These are phyloP conservation scores for Himalopsyche tibetana DNA, from an alignment of 2,888 invertebrate genomes.

Conservation along the genomic window DNA sequence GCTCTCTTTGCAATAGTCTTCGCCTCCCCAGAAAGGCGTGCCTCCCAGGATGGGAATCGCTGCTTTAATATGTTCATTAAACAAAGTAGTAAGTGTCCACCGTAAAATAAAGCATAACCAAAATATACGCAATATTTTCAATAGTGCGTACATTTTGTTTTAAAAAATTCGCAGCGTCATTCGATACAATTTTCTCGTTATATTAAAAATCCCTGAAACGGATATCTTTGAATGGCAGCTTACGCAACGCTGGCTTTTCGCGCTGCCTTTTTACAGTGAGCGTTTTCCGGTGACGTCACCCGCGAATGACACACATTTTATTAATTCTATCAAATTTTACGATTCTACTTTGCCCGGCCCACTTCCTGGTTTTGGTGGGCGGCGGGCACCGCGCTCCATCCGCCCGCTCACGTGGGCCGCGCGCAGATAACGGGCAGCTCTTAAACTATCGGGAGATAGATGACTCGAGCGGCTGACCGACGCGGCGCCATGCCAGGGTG, in stretches of 20 bases:
- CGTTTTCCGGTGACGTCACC: constrained; percentile 48
- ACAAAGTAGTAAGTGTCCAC: too few relatives aligned
- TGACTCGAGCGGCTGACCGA: constrained; percentile 63
- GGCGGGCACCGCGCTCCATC: neutral
- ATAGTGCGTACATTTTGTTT: too few relatives aligned
- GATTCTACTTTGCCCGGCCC: constrained; percentile 54
- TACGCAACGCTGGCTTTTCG: constrained; percentile 3
- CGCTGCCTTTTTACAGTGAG: neutral
- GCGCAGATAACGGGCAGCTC: constrained; percentile 58
- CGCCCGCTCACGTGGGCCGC: constrained; percentile 39
- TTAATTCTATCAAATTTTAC: constrained; percentile 63
- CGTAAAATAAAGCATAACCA: too few relatives aligned
- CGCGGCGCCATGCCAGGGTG: constrained; percentile 62
- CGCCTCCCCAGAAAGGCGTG: too few relatives aligned
- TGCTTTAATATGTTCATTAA: too few relatives aligned
- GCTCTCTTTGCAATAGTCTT: too few relatives aligned
- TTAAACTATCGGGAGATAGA: constrained; percentile 63
- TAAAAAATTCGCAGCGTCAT: too few relatives aligned
- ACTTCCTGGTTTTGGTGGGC: neutral
- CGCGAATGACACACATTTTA: constrained; percentile 50
- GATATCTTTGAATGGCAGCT: neutral
- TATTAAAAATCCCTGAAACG: too few relatives aligned
- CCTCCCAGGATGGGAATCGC: too few relatives aligned
- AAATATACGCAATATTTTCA: too few relatives aligned
- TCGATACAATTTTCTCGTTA: too few relatives aligned